Evolutionary conservation across 2,113 vertebrate genomes (phyloP), one percentile per base, ranked within the genome.

Genomic region (Protobothrops flavoviridis): DNA sequence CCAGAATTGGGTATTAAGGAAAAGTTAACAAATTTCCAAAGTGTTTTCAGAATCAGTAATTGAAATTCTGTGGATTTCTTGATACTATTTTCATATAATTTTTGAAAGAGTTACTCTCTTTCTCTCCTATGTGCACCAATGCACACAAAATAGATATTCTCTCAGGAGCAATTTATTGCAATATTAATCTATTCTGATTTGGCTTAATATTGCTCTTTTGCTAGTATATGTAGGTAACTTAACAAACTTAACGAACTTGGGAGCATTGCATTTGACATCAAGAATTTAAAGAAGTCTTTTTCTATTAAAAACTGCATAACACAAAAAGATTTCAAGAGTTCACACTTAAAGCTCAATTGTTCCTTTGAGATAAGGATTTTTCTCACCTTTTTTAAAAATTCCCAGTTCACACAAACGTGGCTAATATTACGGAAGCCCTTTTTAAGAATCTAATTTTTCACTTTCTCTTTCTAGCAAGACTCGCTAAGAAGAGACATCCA

Each of bases 221-320:
- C 10, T 85, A 85, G 45, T 43, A 85, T 24, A 33, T 85, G 29
- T 29, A 89, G 7, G 43, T 88, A 52, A 89, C 48, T 50, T 50
- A 50, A 50, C 48, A 94, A 93, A 95, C 48, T 85, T 87, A 12
- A 53, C 89, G 59, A 48, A 91, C 9, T 8, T 56, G 8, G 90
- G 29, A 90, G 48, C 74, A 43, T 88, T 56, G 5, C 9, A 50
- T 91, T 81, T 88, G 74, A 23, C 43, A 69, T 0, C 87, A 92
- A 91, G 87, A 93, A 91, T 57, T 94, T 52, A 92, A 96, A 94
- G 6, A 95, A 94, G 96, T 96, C 59, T 85, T 93, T 95, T 92
- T 55, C 88, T 91, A 11, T 74, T 3, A 1, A 91, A 93, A 13
- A 45, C 90, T 93, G 96, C 57, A 91, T 92, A 88, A 29, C 33